Conservation (phyloP, 2,113 vertebrate genomes). For the Pygoscelis antarcticus region DNA sequence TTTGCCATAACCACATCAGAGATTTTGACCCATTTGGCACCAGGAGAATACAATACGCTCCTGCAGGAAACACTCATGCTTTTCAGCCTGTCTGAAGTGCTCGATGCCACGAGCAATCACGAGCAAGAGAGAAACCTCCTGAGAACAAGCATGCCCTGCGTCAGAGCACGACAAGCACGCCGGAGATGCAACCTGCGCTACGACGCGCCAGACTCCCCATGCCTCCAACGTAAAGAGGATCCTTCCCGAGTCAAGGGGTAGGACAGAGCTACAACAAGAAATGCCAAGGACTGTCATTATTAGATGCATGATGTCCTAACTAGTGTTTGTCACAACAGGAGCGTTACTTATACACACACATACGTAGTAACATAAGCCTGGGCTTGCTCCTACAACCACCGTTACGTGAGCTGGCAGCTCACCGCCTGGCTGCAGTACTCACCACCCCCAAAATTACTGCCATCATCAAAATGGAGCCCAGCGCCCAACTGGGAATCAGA, state of each 20-base stretch:
- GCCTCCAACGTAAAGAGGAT: not conserved
- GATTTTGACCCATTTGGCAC: conserved; percentile 50
- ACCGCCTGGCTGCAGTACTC: not conserved
- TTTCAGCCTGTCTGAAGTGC: not conserved
- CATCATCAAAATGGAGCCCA: not conserved
- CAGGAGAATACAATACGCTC: not conserved
- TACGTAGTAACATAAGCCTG: accelerated
- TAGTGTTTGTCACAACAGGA: not conserved
- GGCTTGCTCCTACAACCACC: not conserved
- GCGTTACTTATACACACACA: not conserved
- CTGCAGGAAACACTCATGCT: not conserved
- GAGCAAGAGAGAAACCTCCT: not conserved
- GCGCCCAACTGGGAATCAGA: not conserved
- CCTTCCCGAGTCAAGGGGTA: accelerated
- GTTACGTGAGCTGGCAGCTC: not conserved
- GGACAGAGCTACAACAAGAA: not conserved
- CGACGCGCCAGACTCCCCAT: accelerated
- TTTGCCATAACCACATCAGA: conserved; percentile 2
- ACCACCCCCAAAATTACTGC: not conserved
- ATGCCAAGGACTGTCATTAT: not conserved
- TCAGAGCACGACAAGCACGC: not conserved
- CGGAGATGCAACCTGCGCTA: not conserved
- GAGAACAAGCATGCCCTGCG: not conserved
- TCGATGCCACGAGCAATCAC: not conserved
- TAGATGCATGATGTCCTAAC: not conserved